phyloP scores from a whole-genome alignment of 2,797 vertebrate species.

The Chiropotes sagulatus region DNA sequence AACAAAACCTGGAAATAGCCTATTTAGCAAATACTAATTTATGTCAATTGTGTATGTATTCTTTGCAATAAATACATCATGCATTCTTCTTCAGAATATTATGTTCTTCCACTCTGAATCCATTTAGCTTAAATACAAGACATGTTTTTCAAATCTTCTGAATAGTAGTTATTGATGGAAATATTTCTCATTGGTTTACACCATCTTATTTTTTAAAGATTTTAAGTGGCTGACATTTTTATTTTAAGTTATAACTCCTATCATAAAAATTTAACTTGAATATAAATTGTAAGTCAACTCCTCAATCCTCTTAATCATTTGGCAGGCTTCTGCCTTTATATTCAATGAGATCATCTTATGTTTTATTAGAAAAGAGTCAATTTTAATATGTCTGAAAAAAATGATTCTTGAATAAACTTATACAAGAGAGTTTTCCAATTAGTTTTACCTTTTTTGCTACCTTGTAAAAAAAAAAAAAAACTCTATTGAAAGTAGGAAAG shows the following conservation, averaged over 20 bases:
- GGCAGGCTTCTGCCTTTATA: not conserved
- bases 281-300: not conserved
- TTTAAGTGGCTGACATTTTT: not conserved
- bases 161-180: not conserved
- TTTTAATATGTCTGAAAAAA: slow-evolving; percentile 71
- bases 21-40: not conserved
- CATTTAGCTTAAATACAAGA: slow-evolving; percentile 22
- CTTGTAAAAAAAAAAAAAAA: slow-evolving; percentile 70
- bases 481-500: not conserved
- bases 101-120: slow-evolving; percentile 11
- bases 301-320: not conserved
- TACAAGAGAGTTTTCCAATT: slow-evolving; percentile 38
- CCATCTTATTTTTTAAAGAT: not conserved
- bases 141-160: not conserved
- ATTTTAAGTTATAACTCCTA: not conserved
- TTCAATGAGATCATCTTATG: slow-evolving; percentile 50
- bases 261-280: not conserved
- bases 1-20: not conserved
- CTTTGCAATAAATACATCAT: not conserved
- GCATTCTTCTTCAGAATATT: not conserved
- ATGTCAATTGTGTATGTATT: not conserved
- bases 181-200: not conserved
- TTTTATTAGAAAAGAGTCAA: slow-evolving; percentile 49
- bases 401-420: slow-evolving; percentile 70
- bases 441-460: not conserved